Percentiles rank a stretch among this genome's conserved stretches.
phyloP scores from a whole-genome alignment of 2,797 vertebrate genomes.

The Phoxinus dragarum region DNA sequence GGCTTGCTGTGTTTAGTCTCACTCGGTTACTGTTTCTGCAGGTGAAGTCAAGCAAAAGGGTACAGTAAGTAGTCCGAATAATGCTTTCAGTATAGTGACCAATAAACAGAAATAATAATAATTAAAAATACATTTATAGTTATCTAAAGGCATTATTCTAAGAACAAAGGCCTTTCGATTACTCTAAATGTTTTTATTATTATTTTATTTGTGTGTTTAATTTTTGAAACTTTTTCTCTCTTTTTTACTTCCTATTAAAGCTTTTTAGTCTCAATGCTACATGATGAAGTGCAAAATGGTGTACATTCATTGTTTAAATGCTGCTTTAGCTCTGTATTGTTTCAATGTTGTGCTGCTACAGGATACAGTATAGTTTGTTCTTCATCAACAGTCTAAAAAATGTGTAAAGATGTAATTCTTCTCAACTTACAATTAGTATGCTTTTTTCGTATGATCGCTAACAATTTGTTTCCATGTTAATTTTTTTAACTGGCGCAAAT shows the following conservation, averaged over 20 bases:
- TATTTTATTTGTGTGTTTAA: too few species aligned
- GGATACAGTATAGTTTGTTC: neutral
- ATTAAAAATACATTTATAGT: too few species aligned
- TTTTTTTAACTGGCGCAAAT: too few species aligned
- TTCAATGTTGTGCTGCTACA: neutral
- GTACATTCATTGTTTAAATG: neutral
- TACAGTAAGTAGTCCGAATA: slow-evolving; percentile 2
- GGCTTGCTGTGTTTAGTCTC: slow-evolving; percentile 48
- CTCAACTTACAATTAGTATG: too few species aligned
- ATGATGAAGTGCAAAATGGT: neutral
- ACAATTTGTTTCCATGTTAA: too few species aligned
- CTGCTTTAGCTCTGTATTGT: neutral
- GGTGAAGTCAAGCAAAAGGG: slow-evolving; percentile 24
- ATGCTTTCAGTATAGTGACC: slow-evolving; percentile 6
- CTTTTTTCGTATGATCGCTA: too few species aligned
- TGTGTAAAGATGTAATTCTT: neutral
- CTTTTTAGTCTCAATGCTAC: neutral
- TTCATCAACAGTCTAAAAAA: neutral
- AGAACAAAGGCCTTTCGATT: neutral
- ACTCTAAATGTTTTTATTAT: too few species aligned
- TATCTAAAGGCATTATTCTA: neutral
- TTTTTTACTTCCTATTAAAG: neutral
- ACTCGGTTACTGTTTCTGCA: neutral
- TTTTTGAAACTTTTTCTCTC: neutral
- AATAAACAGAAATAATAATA: neutral